A percentile compares a stretch with the other conserved stretches of the same genome.
phyloP scores from a whole-genome alignment of 2,888 invertebrate species.

The Silvanus unidentatus region DNA sequence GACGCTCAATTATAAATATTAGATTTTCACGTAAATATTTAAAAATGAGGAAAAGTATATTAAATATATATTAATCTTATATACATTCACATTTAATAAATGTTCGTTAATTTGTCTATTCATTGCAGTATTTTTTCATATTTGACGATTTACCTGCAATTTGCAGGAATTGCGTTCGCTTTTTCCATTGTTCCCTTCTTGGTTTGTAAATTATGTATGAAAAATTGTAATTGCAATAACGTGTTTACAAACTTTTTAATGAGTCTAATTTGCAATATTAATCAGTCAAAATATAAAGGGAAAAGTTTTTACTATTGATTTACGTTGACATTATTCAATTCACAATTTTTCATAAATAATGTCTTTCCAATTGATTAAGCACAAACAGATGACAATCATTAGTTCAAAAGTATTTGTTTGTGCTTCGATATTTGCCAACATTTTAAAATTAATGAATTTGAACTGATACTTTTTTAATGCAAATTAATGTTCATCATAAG shows the following conservation, averaged over 20 bases:
- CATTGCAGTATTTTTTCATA: no score
- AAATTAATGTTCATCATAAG: background rate
- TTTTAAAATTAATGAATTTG: background rate
- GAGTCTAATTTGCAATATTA: no score
- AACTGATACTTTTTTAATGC: background rate
- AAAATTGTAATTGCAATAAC: no score
- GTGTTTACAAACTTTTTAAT: no score
- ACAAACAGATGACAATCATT: slow-evolving; percentile 30
- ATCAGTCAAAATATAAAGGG: no score
- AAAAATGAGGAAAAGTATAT: slow-evolving; percentile 3
- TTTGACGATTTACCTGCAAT: no score
- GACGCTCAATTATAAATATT: slow-evolving; percentile 27
- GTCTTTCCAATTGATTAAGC: slow-evolving; percentile 9
- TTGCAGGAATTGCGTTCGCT: background rate
- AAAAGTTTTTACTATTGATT: no score
- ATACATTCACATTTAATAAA: no score
- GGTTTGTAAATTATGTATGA: no score
- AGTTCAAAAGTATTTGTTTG: slow-evolving; percentile 20
- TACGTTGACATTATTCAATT: no score
- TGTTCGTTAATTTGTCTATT: no score
- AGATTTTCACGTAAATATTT: slow-evolving; percentile 4
- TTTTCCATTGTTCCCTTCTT: no score
- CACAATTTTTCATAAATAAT: background rate
- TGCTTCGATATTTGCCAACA: slow-evolving; percentile 12
- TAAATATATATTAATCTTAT: slow-evolving; percentile 10